Evolutionary conservation across 2,888 invertebrate species (phyloP), one percentile per base, ranked within the genome.

Genomic region (Sinhomidia bicolor): DNA sequence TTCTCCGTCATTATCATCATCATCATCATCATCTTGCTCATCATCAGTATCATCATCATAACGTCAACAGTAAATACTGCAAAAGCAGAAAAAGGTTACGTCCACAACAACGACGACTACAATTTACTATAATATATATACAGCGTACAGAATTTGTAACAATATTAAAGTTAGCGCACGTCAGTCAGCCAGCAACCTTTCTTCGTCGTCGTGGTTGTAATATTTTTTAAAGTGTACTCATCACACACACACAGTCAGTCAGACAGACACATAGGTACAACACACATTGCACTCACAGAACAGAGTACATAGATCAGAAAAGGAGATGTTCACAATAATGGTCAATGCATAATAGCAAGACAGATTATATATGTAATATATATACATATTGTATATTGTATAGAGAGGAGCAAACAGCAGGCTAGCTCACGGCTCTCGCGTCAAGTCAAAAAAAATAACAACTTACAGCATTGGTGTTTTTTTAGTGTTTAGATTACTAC

Each of bases 321-420:
- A 62, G 32, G 32, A 12, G 29, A 62, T 62, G 62, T 71, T 41
- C 71, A 71, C 44, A 71, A 71, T 71, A 41, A 71, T 71, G 44
- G 71, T 71, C 44, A 71, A 12, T 44, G 71, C 44, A 71, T 71
- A 71, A 71, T 23, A 71, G 44, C 44, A 41, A 71, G 20, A 71
- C 41, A 9, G 17, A 26, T 17, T 6, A 60, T 1, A 60, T 2
- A 44, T 9, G 14, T 10, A 26, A 14, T 12, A 62, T 29, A 62
- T 62, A n/a, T n/a, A n/a, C n/a, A n/a, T 54, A 23, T 60, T 62
- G 32, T 36, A 68, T 36, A n/a, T n/a, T n/a, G 26, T 68, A 44
- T 12, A 71, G 41, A 71, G 71, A 44, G 44, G 44, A 71, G 44
- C 71, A 71, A 71, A 71, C 71, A 71, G 71, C 71, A 71, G 71